phyloP scores from a whole-genome alignment of 2,797 vertebrate genomes.

The Acanthurus lineatus region DNA sequence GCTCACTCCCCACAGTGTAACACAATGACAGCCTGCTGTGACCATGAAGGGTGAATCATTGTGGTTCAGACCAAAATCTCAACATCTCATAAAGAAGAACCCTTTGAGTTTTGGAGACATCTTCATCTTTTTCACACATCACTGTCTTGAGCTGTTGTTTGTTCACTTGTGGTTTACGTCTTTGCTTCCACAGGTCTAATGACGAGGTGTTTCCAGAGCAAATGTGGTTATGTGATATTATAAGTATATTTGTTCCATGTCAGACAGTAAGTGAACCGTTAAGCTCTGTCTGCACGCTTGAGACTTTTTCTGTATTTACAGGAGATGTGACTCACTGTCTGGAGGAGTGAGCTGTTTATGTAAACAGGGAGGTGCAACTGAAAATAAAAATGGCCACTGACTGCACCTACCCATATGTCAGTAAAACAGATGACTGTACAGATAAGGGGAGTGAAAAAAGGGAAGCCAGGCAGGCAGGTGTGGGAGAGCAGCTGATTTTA shows the following conservation, averaged over 20 bases:
- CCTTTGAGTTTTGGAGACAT: neutral
- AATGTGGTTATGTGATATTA: neutral
- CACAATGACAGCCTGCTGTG: neutral
- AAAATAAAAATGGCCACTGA: slow-evolving; percentile 5
- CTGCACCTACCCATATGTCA: slow-evolving; percentile 20
- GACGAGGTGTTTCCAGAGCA: neutral
- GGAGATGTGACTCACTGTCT: slow-evolving; percentile 57
- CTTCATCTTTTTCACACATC: neutral
- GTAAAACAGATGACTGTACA: slow-evolving; percentile 46
- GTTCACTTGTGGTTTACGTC: neutral
- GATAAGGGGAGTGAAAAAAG: slow-evolving; percentile 3
- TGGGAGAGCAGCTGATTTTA: slow-evolving; percentile 18
- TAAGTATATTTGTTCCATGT: neutral
- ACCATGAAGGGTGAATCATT: neutral
- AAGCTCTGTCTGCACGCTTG: slow-evolving; percentile 16
- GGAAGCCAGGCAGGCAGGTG: slow-evolving; percentile 36
- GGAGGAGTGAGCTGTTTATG: slow-evolving; percentile 49
- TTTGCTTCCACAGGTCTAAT: neutral
- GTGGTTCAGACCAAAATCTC: neutral
- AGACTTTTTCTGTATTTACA: slow-evolving; percentile 45
- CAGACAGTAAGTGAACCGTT: slow-evolving; percentile 25
- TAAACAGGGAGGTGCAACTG: slow-evolving; percentile 34
- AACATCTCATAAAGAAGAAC: neutral
- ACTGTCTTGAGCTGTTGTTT: neutral
- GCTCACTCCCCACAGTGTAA: neutral